phyloP scores from a whole-genome alignment of 1,140 invertebrate species.

The Harpegnathos saltator region DNA sequence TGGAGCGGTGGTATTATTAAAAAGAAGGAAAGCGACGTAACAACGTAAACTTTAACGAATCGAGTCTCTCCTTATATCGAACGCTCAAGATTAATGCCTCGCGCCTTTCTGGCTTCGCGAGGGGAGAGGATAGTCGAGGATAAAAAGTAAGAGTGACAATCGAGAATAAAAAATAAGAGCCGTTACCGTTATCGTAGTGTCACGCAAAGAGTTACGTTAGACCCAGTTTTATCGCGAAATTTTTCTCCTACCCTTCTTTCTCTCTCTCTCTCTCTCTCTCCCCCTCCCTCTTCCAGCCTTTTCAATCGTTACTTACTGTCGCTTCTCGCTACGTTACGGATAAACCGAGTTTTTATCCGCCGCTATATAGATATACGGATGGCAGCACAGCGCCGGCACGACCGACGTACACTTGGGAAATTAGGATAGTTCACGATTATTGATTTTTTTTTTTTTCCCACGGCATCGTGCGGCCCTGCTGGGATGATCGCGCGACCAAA shows the following conservation, averaged over 20 bases:
- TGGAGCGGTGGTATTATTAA: too few species aligned
- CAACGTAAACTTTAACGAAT: too few species aligned
- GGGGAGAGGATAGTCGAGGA: too few species aligned
- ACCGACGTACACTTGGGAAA: constrained; percentile 77
- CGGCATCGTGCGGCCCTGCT: constrained; percentile 1
- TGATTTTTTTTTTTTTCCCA: constrained; percentile 70
- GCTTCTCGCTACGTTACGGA: constrained; percentile 50
- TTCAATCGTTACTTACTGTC: constrained; percentile 47
- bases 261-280: not conserved
- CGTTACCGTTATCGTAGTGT: not conserved
- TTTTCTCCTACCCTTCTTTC: not conserved
- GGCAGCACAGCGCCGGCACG: constrained; percentile 16
- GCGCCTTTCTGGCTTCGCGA: too few species aligned
- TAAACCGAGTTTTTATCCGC: constrained; percentile 65
- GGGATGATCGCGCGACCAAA: constrained; percentile 40
- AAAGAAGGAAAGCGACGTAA: too few species aligned
- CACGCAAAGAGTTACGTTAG: not conserved
- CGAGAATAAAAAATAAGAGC: not conserved
- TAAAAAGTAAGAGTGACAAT: too few species aligned
- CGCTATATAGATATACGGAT: constrained; percentile 41
- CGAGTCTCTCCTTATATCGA: too few species aligned
- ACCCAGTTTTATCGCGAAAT: not conserved
- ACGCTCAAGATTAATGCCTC: too few species aligned
- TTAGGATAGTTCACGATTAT: constrained; percentile 75
- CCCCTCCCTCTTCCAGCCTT: not conserved